Percentiles rank a stretch among this genome's conserved stretches.
Conservation (phyloP, 2,113 vertebrate species). For the Takifugu flavidus region DNA sequence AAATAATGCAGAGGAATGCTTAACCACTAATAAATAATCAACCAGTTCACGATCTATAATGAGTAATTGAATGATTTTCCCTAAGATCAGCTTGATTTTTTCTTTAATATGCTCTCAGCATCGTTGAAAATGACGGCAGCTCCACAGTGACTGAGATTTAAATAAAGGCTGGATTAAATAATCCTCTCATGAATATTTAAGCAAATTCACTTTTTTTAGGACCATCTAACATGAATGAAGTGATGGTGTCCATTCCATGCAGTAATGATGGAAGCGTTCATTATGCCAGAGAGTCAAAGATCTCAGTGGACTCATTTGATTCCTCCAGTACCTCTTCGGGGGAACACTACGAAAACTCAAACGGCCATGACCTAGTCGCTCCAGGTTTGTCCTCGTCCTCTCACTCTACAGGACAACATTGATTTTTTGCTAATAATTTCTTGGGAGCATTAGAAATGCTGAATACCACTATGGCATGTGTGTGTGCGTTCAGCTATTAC, state of each 20-base stretch:
- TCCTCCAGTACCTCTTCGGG: constrained; percentile 67
- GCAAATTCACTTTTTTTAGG: constrained; percentile 8
- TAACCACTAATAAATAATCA: too few relatives aligned
- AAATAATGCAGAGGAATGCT: too few relatives aligned
- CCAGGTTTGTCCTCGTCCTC: constrained; percentile 19
- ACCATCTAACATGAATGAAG: not conserved
- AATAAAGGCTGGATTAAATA: too few relatives aligned
- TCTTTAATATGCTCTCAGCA: too few relatives aligned
- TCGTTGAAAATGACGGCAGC: too few relatives aligned
- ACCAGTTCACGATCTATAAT: too few relatives aligned
- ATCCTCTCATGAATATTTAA: too few relatives aligned
- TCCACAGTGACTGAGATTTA: too few relatives aligned
- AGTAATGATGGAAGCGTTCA: accelerated
- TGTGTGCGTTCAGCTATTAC: not conserved
- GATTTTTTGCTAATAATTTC: too few relatives aligned
- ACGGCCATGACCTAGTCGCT: accelerated
- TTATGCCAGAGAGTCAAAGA: constrained; percentile 15
- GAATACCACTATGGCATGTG: not conserved
- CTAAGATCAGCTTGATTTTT: too few relatives aligned
- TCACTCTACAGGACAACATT: not conserved
- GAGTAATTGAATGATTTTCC: too few relatives aligned
- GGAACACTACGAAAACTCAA: constrained; percentile 60
- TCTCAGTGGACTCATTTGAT: constrained; percentile 67
- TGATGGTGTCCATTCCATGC: accelerated
- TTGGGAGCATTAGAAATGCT: too few relatives aligned